These are phyloP conservation scores for Limenitis arthemis DNA, from an alignment of 2,888 invertebrate species.

Conservation along the genomic window DNA sequence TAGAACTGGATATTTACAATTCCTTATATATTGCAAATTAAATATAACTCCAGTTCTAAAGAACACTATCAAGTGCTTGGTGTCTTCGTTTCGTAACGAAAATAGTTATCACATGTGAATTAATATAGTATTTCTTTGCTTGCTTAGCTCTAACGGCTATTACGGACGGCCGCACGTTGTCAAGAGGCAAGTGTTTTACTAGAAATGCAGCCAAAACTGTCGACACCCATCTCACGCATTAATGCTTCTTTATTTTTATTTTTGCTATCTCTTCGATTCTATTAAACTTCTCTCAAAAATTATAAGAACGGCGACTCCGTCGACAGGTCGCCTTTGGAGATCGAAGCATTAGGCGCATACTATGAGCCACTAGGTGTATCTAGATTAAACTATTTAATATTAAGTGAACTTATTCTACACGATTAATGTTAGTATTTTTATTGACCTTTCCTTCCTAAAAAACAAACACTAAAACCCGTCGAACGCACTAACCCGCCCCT, in stretches of 20 bases:
- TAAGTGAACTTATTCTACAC: conserved; percentile 62
- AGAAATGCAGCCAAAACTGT: conserved; percentile 61
- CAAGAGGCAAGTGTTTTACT: conserved; percentile 74
- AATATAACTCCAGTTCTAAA: too few relatives aligned
- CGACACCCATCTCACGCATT: conserved; percentile 69
- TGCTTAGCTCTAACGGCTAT: conserved; percentile 69
- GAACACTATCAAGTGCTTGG: too few relatives aligned
- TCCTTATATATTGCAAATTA: too few relatives aligned
- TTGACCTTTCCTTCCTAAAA: conserved; percentile 88
- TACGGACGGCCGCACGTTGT: conserved; percentile 70
- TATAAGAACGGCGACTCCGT: conserved; percentile 39
- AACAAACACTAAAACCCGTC: conserved; percentile 57
- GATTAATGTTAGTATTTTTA: conserved; percentile 82
- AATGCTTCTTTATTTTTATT: conserved; percentile 68
- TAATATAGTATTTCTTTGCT: conserved; percentile 56
- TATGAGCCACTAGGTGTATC: conserved; percentile 12
- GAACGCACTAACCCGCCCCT: conserved; percentile 49
- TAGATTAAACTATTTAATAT: conserved; percentile 29
- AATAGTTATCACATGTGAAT: conserved; percentile 17
- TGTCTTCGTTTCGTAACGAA: neutral
- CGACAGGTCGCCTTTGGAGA: conserved; percentile 38
- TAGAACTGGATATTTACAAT: too few relatives aligned
- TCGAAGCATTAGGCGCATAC: conserved; percentile 27
- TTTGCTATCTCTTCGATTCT: conserved; percentile 56
- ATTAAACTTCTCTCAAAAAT: conserved; percentile 34